Evolutionary conservation across 2,113 vertebrate species (phyloP).

Genomic region (Hydrochoerus hydrochaeris): DNA sequence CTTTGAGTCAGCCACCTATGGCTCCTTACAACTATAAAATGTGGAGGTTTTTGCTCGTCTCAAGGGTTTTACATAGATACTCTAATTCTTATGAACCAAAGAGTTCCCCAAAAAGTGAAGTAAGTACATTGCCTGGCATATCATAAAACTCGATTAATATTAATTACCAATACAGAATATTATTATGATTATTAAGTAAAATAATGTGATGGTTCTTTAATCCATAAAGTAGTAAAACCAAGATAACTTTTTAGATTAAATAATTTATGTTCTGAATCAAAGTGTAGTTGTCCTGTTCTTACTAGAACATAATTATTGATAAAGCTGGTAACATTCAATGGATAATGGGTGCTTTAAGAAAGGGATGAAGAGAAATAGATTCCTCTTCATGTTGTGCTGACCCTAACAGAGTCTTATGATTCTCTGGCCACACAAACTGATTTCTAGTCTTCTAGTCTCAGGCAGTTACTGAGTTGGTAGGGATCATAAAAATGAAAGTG

Average conservation of each 20-base stretch:
- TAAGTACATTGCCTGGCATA: neutral
- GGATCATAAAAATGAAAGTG: neutral
- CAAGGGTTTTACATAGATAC: neutral
- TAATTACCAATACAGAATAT: neutral
- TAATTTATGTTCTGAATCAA: neutral
- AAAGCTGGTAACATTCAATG: neutral
- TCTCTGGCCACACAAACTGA: neutral
- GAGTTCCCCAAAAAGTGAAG: neutral
- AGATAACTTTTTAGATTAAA: neutral
- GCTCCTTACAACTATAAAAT: neutral
- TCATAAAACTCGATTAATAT: neutral
- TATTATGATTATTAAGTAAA: neutral
- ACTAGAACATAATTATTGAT: neutral
- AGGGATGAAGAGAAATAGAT: neutral
- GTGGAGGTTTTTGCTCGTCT: neutral
- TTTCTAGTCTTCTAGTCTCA: conserved; percentile 22
- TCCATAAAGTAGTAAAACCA: neutral
- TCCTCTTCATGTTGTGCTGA: neutral
- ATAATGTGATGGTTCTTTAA: neutral
- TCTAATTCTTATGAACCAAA: conserved; percentile 4
- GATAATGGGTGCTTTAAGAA: neutral
- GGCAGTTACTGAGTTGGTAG: neutral
- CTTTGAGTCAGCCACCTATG: neutral
- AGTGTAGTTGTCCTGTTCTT: neutral
- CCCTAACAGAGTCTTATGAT: neutral